These are phyloP conservation scores for Sialis lutaria DNA, from an alignment of 2,888 invertebrate genomes.

Conservation along the genomic window DNA sequence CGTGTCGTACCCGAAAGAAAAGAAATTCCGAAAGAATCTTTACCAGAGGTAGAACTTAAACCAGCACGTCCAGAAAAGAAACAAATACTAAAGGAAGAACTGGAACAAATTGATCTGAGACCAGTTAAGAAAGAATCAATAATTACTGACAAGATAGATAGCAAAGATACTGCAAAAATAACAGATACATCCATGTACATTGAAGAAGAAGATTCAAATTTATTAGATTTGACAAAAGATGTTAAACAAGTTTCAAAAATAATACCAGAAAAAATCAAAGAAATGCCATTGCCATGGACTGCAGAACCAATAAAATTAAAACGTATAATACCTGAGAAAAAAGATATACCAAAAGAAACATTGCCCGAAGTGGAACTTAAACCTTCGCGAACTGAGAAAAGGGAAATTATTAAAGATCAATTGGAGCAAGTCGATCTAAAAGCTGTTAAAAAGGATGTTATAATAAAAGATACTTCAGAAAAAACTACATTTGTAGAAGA, in stretches of 20 bases:
- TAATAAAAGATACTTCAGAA: too few relatives aligned
- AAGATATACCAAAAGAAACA: slow-evolving; percentile 22
- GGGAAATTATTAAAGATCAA: slow-evolving; percentile 21
- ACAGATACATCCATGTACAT: not conserved
- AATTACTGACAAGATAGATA: not conserved
- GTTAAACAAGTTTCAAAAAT: slow-evolving; percentile 7
- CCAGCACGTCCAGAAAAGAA: slow-evolving; percentile 26
- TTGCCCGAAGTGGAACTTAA: slow-evolving; percentile 30
- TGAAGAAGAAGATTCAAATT: slow-evolving; percentile 4
- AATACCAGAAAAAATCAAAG: slow-evolving; percentile 2
- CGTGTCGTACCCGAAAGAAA: slow-evolving; percentile 20
- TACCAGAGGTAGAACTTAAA: slow-evolving; percentile 30
- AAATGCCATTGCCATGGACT: slow-evolving; percentile 28
- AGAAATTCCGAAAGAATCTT: slow-evolving; percentile 21
- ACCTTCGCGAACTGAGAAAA: slow-evolving; percentile 25
- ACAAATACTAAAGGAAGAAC: slow-evolving; percentile 20
- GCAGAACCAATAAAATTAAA: slow-evolving; percentile 24
- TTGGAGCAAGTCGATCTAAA: slow-evolving; percentile 28
- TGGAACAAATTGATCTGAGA: slow-evolving; percentile 28
- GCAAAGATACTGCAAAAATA: slow-evolving; percentile 1
- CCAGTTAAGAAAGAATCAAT: slow-evolving; percentile 27
- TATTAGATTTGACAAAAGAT: slow-evolving; percentile 1
- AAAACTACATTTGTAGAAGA: not conserved
- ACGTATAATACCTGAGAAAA: slow-evolving; percentile 19
- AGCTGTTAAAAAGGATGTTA: slow-evolving; percentile 27